Evolutionary conservation across 30 jellyfish, hydroid and myxozoan species (phyloP), one percentile per base, ranked within the genome.

Genomic region (Hydractinia echinata): DNA sequence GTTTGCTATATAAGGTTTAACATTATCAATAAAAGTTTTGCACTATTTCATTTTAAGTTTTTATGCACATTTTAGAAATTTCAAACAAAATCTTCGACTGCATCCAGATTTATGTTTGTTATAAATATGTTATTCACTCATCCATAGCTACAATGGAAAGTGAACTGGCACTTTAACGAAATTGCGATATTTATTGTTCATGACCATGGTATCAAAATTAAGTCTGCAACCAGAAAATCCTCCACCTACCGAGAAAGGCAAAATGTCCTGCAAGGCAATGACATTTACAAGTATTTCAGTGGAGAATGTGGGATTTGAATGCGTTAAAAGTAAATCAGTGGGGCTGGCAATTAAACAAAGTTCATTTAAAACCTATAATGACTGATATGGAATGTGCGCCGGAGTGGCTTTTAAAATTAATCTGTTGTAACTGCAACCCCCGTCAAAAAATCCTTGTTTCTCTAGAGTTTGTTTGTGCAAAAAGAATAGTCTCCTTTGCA

Each of bases 351-450:
- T 11, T 16, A 13, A n/a, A 21, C n/a, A 51, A 50, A 18, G 76
- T 0, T 1, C 73, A 73, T 73, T 51, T 73, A 13, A 0, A 11
- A 50, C 76, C 82, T 13, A 73, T 73, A 13, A 73, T 73, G 82
- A 73, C 72, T 50, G 82, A 73, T 51, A 21, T 73, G n/a, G 76
- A 21, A 11, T n/a, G 3, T 16, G 82, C 82, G 14, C 82, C 82
- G 11, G 82, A 73, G 1, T 16, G 76, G 18, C 11, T 73, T 8
- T 10, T 73, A n/a, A 73, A 73, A 20, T 73, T 73, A 10, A 73
- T 73, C 15, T 51, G 82, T 10, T 73, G 82, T 74, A 73, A 73
- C n/a, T 73, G 82, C 82, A 73, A 49, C 18, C 19, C 82, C 18
- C 82, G 11, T 11, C 82, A 11, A 73, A 73, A 73, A 11, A 49